Base-by-base conservation (phyloP, 2,888 invertebrate genomes). In the Phaonia tiefii region DNA sequence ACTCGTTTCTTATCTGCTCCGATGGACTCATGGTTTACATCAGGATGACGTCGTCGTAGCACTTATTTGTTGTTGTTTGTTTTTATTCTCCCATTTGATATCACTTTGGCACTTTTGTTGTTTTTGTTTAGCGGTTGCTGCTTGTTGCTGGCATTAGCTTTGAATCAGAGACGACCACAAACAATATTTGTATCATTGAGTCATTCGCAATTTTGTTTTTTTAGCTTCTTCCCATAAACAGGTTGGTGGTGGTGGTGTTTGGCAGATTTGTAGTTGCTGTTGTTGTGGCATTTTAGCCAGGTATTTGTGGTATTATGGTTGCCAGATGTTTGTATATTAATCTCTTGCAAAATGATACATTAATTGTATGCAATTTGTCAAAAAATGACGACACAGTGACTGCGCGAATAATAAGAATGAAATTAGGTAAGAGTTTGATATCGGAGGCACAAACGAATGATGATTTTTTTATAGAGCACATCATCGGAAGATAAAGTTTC, bases 151-250 rank as follows among this genome's bases (percentile, higher is more conserved):
- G 37, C 58, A 77, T 74, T 67, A 44, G 25, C 31, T 31, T 31
- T 8, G 8, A 8, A 8, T 31, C 54, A 67, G 66, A 71, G 75
- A 67, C 77, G 63, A 81, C 67, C 71, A 69, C 77, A 78, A 75
- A 77, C 1, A 71, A 56, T 71, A 77, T 75, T 75, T 77, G 70
- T 81, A 81, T 67, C 49, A 81, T 67, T 80, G 75, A 81, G 74
- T 81, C 77, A 81, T 72, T 75, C 44, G 71, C 46, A 71, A 26
- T 73, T 49, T 31, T 56, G 17, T 63, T 63, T n/a, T 42, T 74
- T 13, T 15, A 26, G 49, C 20, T 63, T 76, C 74, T 80, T 60
- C 7, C 60, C 51, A 51, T 13, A 77, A 77, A 77, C 74, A 77
- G 76, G 80, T 73, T 76, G 80, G 56, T 67, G 80, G 56, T 60